phyloP scores from a whole-genome alignment of 1,140 invertebrate species.

The Penaeus vannamei region DNA sequence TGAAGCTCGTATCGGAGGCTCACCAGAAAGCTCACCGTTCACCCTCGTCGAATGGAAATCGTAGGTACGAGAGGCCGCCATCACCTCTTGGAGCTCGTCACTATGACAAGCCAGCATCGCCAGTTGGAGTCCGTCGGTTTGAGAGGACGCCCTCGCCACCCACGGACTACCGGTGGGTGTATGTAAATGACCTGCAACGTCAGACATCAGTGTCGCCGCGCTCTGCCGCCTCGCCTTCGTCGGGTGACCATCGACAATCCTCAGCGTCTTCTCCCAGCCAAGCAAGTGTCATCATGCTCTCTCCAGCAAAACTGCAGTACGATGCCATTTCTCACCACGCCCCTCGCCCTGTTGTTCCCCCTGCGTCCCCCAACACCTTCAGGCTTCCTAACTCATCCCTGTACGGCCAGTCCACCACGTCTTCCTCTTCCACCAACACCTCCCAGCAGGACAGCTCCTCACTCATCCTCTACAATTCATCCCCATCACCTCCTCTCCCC shows the following conservation, averaged over 20 bases:
- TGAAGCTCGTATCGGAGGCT: not conserved
- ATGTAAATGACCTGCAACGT: conserved; percentile 56
- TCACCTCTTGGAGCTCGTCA: not conserved
- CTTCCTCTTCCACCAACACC: conserved; percentile 20
- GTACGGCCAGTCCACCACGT: conserved; percentile 2
- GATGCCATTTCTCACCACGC: conserved; percentile 31
- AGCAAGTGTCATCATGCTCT: conserved; percentile 42
- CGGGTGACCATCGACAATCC: conserved; percentile 17
- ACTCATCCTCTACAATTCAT: conserved; percentile 38
- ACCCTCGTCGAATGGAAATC: too few relatives aligned
- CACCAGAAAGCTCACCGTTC: too few relatives aligned
- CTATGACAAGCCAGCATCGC: conserved; percentile 7
- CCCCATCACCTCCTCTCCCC: conserved; percentile 56
- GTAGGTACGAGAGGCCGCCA: too few relatives aligned
- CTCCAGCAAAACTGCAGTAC: conserved; percentile 57
- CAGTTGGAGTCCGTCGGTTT: not conserved
- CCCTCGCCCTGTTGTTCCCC: conserved; percentile 13
- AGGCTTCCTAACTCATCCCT: not conserved
- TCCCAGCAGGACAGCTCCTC: conserved; percentile 46
- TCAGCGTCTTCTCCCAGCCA: conserved; percentile 34
- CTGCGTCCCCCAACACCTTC: conserved; percentile 4
- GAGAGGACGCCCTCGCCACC: conserved; percentile 53
- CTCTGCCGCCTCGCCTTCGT: conserved; percentile 45
- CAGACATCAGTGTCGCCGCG: conserved; percentile 41
- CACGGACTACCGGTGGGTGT: conserved; percentile 49